Base-by-base conservation (phyloP, 2,888 invertebrate species). In the Lasioglossum vierecki region DNA sequence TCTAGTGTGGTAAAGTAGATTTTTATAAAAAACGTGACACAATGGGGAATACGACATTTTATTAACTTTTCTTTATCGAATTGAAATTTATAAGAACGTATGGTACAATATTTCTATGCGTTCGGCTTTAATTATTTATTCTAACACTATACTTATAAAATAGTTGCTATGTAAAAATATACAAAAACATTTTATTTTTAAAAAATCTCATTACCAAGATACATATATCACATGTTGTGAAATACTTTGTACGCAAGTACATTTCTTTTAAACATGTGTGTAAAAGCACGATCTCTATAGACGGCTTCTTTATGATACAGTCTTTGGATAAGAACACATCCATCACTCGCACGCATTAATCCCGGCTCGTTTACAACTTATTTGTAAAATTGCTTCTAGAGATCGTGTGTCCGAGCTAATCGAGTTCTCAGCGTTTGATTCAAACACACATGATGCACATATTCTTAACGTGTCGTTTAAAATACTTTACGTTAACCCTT, bases 301-400 rank as follows among this genome's bases (percentile, higher is more conserved):
- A 76, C 73, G 41, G 35, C 68, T 63, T 68, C 63, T 79, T 80
- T 76, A 84, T 91, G 92, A 87, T 91, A 90, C 89, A 92, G 92
- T 92, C 92, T 92, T 92, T 92, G 91, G 91, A 87, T 80, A 85
- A 85, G 80, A 82, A 87, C 82, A 74, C 74, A 83, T 85, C 39
- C 88, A 88, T 79, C 81, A 76, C 63, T 75, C 66, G 30, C 75
- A 77, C 77, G 26, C 60, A 2, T 75, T 77, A 75, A 80, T 77
- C 46, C 46, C 35, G 76, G 57, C 75, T 75, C 68, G 13, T 49
- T 77, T 60, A 80, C 22, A 49, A 44, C 71, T 84, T 66, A 53
- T 49, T 30, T 35, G 49, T 74, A 74, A 70, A 41, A 26, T 76
- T 30, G 15, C 60, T 53, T 49, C 2, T 41, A 70, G 80, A 85